Conservation (phyloP, 1,140 invertebrate genomes). For the Trichomalopsis sarcophagae region DNA sequence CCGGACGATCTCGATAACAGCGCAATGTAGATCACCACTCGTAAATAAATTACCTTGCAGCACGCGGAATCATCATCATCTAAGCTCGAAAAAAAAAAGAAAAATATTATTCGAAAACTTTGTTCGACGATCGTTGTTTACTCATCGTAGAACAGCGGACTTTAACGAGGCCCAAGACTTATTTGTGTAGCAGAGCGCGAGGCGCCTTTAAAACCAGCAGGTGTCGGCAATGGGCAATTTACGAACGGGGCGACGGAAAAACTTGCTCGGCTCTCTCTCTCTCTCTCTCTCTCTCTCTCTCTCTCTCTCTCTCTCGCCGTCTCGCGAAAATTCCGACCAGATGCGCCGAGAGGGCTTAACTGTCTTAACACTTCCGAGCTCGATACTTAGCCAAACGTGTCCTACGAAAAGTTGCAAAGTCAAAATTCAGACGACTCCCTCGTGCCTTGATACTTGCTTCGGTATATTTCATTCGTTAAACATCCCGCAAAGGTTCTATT, state of each 20-base stretch:
- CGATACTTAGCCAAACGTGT: constrained; percentile 27
- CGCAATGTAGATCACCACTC: neutral
- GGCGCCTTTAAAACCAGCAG: constrained; percentile 39
- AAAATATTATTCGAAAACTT: neutral
- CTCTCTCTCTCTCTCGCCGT: neutral
- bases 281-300: neutral
- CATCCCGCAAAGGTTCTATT: too few species aligned
- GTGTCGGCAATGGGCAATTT: constrained; percentile 49
- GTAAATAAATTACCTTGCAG: neutral
- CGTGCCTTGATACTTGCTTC: too few species aligned
- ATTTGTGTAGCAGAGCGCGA: constrained; percentile 32
- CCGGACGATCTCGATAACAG: neutral
- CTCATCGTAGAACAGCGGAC: neutral
- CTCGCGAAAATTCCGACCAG: constrained; percentile 29
- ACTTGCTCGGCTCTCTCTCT: constrained; percentile 8
- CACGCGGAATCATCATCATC: neutral
- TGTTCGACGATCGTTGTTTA: neutral
- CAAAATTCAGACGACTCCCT: too few species aligned
- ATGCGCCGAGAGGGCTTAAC: constrained; percentile 26
- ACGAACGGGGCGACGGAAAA: constrained; percentile 35
- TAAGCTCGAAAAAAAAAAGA: neutral
- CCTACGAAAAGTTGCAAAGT: neutral
- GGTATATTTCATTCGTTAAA: too few species aligned
- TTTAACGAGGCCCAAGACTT: constrained; percentile 9
- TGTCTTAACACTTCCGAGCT: constrained; percentile 39